Evolutionary conservation across 2,113 vertebrate species (phyloP).

Genomic region (Motacilla alba): DNA sequence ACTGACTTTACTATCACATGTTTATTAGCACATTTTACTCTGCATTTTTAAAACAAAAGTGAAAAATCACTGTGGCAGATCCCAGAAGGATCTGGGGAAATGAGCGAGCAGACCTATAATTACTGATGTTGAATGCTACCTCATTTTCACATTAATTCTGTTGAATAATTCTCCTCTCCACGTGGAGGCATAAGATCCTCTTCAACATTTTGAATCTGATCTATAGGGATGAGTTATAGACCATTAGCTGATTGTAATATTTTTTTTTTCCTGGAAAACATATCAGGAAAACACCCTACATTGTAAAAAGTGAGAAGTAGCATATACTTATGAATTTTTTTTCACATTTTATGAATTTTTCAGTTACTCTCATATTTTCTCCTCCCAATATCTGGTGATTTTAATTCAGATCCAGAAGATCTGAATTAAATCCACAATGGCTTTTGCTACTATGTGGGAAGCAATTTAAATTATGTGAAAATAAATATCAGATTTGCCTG

Average conservation of each 20-base stretch:
- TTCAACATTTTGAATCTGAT: background rate
- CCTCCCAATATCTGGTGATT: background rate
- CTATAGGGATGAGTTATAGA: background rate
- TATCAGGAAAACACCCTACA: background rate
- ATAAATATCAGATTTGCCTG: background rate
- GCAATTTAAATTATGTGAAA: background rate
- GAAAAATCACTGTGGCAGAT: background rate
- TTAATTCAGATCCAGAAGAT: background rate
- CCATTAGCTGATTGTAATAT: background rate
- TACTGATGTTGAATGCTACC: background rate
- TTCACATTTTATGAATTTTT: background rate
- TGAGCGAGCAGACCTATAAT: background rate
- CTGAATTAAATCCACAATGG: background rate
- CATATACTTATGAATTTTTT: background rate
- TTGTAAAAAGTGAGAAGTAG: background rate
- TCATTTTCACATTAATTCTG: background rate
- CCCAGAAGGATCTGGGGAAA: background rate
- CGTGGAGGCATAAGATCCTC: background rate
- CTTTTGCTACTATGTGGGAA: background rate
- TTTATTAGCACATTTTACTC: background rate
- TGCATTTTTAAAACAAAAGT: background rate
- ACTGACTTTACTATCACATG: background rate
- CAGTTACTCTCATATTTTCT: background rate
- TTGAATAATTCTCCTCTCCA: background rate
- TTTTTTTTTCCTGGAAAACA: background rate